These are phyloP conservation scores for Hydra vulgaris DNA, from an alignment of 30 jellyfish, hydroid and myxozoan species.

Conservation along the genomic window DNA sequence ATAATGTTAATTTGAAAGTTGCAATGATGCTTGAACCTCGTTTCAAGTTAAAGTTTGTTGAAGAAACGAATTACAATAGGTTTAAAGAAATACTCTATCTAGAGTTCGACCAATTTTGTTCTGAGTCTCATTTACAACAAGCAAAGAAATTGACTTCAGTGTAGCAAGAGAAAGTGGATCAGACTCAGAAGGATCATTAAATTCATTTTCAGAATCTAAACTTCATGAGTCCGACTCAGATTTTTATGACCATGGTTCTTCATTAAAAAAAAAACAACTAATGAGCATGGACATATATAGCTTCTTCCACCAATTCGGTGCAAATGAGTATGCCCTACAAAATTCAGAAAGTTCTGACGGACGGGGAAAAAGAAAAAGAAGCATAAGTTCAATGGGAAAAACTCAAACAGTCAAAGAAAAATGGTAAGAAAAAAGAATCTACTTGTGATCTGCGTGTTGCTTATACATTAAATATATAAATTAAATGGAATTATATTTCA, in stretches of 20 bases:
- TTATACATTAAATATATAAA: neutral
- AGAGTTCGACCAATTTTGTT: neutral
- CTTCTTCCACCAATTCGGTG: neutral
- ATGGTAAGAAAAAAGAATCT: neutral
- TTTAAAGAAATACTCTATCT: neutral
- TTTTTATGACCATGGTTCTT: neutral
- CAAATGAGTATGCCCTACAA: neutral
- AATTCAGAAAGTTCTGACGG: neutral
- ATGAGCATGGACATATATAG: neutral
- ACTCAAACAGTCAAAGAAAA: neutral
- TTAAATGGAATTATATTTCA: neutral
- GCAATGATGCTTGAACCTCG: neutral
- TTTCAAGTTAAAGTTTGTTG: neutral
- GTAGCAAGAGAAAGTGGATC: neutral
- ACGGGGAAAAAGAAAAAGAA: neutral
- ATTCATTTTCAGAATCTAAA: neutral
- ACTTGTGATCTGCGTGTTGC: neutral
- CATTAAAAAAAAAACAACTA: neutral
- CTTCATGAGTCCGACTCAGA: neutral
- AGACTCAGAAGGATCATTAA: neutral
- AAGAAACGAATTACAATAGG: neutral
- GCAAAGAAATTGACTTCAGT: neutral
- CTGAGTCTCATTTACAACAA: neutral
- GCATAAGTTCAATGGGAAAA: neutral
- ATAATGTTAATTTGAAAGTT: neutral